These are phyloP conservation scores for Hippocampus barbouri DNA, from an alignment of 2,113 vertebrate genomes.

Conservation along the genomic window DNA sequence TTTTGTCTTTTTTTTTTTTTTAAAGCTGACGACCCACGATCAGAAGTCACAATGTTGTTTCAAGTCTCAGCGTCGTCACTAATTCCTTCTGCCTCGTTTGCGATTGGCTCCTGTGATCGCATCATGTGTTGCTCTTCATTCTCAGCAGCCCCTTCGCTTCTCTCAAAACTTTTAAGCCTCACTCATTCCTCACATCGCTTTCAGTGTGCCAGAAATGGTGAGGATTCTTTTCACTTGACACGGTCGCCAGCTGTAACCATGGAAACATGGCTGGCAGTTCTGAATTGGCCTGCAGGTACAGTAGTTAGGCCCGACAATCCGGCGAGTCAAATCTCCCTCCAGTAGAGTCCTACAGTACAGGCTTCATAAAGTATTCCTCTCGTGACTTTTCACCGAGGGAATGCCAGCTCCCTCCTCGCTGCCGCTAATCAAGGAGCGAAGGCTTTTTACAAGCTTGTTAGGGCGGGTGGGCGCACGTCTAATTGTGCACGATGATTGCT, in stretches of 20 bases:
- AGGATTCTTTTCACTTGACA: conserved; percentile 7
- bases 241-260: conserved; percentile 2
- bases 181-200: not conserved
- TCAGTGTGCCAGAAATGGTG: not conserved
- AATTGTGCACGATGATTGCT: conserved; percentile 51
- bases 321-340: conserved; percentile 2
- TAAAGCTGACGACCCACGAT: too few relatives aligned
- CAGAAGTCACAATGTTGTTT: too few relatives aligned
- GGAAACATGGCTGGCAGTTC: conserved; percentile 6
- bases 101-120: not conserved
- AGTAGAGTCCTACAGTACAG: not conserved
- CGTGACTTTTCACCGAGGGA: not conserved
- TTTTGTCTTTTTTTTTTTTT: too few relatives aligned
- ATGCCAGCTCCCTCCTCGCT: conserved; percentile 18
- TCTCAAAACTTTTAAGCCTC: not conserved
- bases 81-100: not conserved
- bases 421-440: conserved; percentile 37
- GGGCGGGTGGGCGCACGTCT: conserved; percentile 34
- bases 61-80: not conserved
- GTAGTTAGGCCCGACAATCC: conserved; percentile 1
- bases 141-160: not conserved
- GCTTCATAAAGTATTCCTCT: not conserved
- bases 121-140: not conserved
- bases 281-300: conserved; percentile 4
- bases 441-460: conserved; percentile 51